A percentile compares a stretch with the other conserved stretches of the same genome.
phyloP scores from a whole-genome alignment of 2,797 vertebrate genomes.

The Mallotus villosus region DNA sequence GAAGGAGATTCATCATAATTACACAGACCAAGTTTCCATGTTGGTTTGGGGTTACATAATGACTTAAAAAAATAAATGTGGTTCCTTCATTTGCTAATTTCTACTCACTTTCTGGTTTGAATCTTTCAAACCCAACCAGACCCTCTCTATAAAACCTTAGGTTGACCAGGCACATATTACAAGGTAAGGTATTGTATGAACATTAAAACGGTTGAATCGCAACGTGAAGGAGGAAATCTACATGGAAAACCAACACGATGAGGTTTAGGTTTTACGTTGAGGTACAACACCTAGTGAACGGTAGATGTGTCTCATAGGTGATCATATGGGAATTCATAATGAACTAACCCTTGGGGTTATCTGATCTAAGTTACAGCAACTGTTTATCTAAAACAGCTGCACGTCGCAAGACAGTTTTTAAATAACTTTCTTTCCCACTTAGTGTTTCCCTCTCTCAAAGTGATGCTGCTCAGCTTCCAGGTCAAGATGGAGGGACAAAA shows the following conservation, averaged over 20 bases:
- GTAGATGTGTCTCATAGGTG: constrained; percentile 59
- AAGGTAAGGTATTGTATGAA: neutral
- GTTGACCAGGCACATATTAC: neutral
- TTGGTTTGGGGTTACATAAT: too few relatives aligned
- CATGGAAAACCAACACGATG: too few relatives aligned
- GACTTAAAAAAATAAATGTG: too few relatives aligned
- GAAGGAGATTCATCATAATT: too few relatives aligned
- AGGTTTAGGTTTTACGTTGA: too few relatives aligned
- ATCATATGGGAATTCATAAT: constrained; percentile 65
- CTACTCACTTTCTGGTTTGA: neutral
- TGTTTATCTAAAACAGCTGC: constrained; percentile 73
- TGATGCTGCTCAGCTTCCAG: constrained; percentile 27
- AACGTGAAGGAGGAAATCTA: too few relatives aligned
- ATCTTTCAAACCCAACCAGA: neutral
- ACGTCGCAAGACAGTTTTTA: constrained; percentile 47
- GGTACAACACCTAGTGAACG: constrained; percentile 13
- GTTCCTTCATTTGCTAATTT: too few relatives aligned
- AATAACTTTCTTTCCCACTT: constrained; percentile 63
- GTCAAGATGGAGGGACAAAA: constrained; percentile 46
- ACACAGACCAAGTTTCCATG: too few relatives aligned
- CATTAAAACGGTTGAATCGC: neutral
- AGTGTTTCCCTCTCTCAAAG: constrained; percentile 1
- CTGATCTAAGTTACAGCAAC: constrained; percentile 65
- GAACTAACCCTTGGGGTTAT: constrained; percentile 54
- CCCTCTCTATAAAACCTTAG: neutral